Base-by-base conservation (phyloP, 2,113 vertebrate genomes). In the Xiphophorus hellerii region DNA sequence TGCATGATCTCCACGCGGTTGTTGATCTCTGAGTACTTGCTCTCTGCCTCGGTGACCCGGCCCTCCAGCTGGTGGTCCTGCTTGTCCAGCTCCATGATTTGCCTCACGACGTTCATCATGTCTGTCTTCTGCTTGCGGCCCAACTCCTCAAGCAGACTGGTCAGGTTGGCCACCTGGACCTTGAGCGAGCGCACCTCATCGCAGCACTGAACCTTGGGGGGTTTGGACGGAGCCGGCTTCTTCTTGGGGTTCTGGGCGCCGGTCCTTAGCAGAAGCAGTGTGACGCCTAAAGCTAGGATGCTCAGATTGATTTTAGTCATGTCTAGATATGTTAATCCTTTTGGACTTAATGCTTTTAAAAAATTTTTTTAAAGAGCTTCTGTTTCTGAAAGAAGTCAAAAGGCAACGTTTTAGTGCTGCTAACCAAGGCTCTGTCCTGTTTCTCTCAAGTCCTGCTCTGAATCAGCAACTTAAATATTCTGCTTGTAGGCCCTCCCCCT, bases 1-100 rank as follows among this genome's bases (percentile, higher is more conserved):
- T 99, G 97, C 95, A 98, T 97, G 90, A 98, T 97, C 80, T 96
- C 96, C 0, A 99, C 94, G 29, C 97, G 96, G 93, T 95, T 98
- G 95, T 97, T 97, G 91, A 99, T 96, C 63, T 99, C 96, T 0
- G 97, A 99, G 92, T 96, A 99, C 78, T 97, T 98, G 95, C 96
- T 96, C 93, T 99, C 97, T 0, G 95, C 97, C 0, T 97, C 97
- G 0, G 92, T 89, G 71, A 99, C 95, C 17, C 97, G 94, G 0
- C 92, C 85, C 85, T 97, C 96, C 82, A 96, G 94, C 87, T 94
- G 95, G 88, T 95, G 95, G 91, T 94, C 92, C 80, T 82, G 94
- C 73, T 96, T 94, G 78, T 98, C 96, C 93, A 99, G 93, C 74
- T 98, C 95, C 95, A 97, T 96, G 87, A 97, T 94, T 94, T 99